Conservation (phyloP, 2,797 vertebrate species). For the Syngnathus acus region DNA sequence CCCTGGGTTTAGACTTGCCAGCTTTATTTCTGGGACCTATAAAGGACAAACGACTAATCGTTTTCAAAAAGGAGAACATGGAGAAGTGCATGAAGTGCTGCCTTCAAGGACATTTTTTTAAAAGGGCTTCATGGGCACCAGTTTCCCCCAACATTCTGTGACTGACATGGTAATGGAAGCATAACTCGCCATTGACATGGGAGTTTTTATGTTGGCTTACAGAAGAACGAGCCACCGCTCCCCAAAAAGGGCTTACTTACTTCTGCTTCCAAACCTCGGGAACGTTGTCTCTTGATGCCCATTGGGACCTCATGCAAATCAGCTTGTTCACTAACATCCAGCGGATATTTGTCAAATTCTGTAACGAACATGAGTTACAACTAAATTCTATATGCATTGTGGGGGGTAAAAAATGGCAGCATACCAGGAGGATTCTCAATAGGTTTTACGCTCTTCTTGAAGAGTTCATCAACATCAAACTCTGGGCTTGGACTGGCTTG, state of each 20-base stretch:
- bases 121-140: background rate
- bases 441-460: background rate
- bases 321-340: background rate
- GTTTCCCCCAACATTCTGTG: no score
- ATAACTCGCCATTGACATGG: background rate
- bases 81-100: background rate
- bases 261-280: background rate
- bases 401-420: slow-evolving; percentile 1
- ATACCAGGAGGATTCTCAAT: slow-evolving; percentile 52
- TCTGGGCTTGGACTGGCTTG: slow-evolving; percentile 14
- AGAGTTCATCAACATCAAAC: slow-evolving; percentile 44
- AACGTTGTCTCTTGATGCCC: background rate
- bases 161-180: no score
- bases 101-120: background rate
- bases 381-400: background rate
- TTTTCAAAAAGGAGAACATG: background rate
- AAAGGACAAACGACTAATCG: background rate
- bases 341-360: background rate
- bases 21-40: slow-evolving; percentile 30
- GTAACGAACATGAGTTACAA: background rate
- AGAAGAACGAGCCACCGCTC: no score
- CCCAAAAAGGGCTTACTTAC: background rate
- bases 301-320: background rate
- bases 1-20: slow-evolving; percentile 15
- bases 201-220: background rate